Base-by-base conservation (phyloP, 2,888 invertebrate species). In the Nemotelus nigrinus region DNA sequence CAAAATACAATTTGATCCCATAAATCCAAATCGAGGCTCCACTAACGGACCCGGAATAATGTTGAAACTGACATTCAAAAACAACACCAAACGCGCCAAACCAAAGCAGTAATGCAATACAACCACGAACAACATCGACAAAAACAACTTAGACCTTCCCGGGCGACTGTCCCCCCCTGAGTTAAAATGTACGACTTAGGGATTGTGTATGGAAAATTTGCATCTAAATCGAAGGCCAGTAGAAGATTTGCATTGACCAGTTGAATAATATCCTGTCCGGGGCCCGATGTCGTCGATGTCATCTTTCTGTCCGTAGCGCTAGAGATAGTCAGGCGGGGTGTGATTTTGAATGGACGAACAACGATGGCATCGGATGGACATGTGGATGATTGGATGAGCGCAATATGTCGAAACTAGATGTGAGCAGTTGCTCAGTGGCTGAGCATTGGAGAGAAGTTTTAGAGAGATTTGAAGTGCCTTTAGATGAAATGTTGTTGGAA, bases 171-270 rank as follows among this genome's bases (percentile, higher is more conserved):
- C 43, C 25, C 1, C 10, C 50, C 53, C 55, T 8, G 45, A 43
- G 45, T 4, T 70, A 55, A 55, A 70, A 70, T 70, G 55, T 70
- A 47, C 70, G 70, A 43, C 25, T 41, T 53, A 55, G 39, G 70
- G 70, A 41, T 55, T 74, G 39, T 41, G 50, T 74, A 55, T 85
- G 84, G 85, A 84, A 85, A 86, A 86, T 86, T 86, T 86, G 85
- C 85, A 86, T 86, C 84, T 86, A 86, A 86, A 86, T 85, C 85
- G 85, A 86, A 85, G 79, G 78, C 44, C 68, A 77, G 25, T 25
- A 25, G 79, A 77, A 75, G 80, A 80, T 81, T 79, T 80, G 78
- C 79, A 78, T 79, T 79, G 74, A 63, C 74, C 74, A 74, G 74
- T 74, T 74, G 63, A 74, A 74, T 25, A 25, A 63, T 74, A 60